These are phyloP conservation scores for Heliconius sara DNA, from an alignment of 2,888 invertebrate species.

Conservation along the genomic window DNA sequence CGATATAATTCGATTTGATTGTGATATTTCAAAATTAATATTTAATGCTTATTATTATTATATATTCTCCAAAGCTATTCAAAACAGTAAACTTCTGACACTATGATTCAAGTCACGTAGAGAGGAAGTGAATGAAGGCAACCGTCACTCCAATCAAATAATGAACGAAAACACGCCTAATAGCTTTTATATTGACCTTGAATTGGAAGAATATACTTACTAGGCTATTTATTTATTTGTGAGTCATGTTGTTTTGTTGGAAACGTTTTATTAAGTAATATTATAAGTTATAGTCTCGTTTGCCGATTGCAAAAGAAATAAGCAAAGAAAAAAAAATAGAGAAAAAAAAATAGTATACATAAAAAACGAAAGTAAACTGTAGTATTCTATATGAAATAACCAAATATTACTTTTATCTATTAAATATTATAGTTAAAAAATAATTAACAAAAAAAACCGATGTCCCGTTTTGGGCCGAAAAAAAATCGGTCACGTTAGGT, in stretches of 20 bases:
- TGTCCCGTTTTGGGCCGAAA: too few species aligned
- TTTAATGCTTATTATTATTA: background rate
- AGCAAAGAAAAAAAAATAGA: too few species aligned
- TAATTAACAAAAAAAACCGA: too few species aligned
- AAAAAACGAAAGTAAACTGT: too few species aligned
- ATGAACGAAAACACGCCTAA: slow-evolving; percentile 26
- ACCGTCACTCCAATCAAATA: slow-evolving; percentile 21
- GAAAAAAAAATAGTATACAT: too few species aligned
- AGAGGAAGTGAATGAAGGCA: slow-evolving; percentile 30
- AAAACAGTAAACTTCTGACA: background rate
- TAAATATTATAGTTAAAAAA: too few species aligned
- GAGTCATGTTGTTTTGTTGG: background rate
- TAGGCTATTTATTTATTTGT: background rate
- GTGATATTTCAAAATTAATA: background rate
- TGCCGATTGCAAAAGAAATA: too few species aligned
- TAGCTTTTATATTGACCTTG: slow-evolving; percentile 8
- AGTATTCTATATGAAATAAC: too few species aligned
- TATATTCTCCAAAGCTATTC: background rate
- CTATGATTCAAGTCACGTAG: slow-evolving; percentile 33
- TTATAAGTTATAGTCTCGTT: too few species aligned
- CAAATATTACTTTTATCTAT: too few species aligned
- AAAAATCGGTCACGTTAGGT: too few species aligned
- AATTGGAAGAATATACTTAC: slow-evolving; percentile 10
- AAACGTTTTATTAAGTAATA: slow-evolving; percentile 3
- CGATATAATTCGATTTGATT: too few species aligned